A percentile compares a stretch with the other conserved stretches of the same genome.
These are phyloP conservation scores for Drosophila equinoxialis DNA, from an alignment of 1,140 invertebrate species.

Conservation along the genomic window DNA sequence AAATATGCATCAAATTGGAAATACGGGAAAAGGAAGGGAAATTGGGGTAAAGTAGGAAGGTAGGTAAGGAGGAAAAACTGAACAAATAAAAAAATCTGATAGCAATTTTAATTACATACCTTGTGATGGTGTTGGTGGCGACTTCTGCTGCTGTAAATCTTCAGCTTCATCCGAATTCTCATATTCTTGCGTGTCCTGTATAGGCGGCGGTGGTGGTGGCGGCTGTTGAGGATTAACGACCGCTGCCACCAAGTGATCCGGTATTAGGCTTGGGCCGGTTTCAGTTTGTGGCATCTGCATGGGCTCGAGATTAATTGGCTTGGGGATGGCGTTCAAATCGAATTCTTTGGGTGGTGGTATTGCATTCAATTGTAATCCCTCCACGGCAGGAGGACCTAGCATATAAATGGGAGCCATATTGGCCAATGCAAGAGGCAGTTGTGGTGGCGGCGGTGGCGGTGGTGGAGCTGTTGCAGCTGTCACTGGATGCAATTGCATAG, in stretches of 20 bases:
- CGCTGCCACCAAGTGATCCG: slow-evolving; percentile 42
- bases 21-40: slow-evolving; percentile 6
- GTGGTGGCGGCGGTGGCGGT: slow-evolving; percentile 72
- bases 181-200: slow-evolving; percentile 23
- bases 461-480: slow-evolving; percentile 69
- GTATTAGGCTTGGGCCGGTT: slow-evolving; percentile 33
- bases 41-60: background rate
- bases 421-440: slow-evolving; percentile 65
- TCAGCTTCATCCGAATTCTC: background rate
- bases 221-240: slow-evolving; percentile 47
- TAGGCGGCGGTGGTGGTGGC: slow-evolving; percentile 59
- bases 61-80: slow-evolving; percentile 43
- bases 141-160: slow-evolving; percentile 26
- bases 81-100: slow-evolving; percentile 38
- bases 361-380: slow-evolving; percentile 73
- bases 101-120: slow-evolving; percentile 54
- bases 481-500: slow-evolving; percentile 59
- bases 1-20: slow-evolving; percentile 33
- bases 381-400: slow-evolving; percentile 62
- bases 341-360: slow-evolving; percentile 80
- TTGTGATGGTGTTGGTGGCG: slow-evolving; percentile 41
- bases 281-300: slow-evolving; percentile 71
- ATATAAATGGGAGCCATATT: slow-evolving; percentile 74
- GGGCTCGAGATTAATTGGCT: slow-evolving; percentile 76
- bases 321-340: slow-evolving; percentile 80